phyloP scores from a whole-genome alignment of 92 coral and sea anemone species.

The Parazoanthus swiftii region DNA sequence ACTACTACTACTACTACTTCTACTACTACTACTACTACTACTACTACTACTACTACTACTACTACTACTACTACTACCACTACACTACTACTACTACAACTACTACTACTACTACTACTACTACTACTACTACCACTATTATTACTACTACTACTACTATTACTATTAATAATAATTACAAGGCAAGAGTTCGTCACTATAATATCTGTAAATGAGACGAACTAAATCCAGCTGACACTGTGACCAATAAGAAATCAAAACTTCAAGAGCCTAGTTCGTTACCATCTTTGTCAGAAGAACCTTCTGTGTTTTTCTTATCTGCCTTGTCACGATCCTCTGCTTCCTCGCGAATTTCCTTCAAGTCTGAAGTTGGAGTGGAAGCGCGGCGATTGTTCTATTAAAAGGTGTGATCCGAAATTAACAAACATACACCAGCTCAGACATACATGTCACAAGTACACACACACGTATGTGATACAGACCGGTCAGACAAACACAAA shows the following conservation, averaged over 20 bases:
- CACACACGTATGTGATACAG: no score
- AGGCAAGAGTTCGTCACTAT: background rate
- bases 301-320: background rate
- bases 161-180: no score
- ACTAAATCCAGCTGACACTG: background rate
- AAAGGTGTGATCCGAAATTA: background rate
- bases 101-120: no score
- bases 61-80: no score
- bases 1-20: no score
- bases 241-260: background rate
- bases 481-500: no score
- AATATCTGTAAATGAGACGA: background rate
- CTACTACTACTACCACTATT: no score
- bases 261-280: background rate
- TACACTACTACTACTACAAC: no score
- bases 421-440: background rate
- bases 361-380: conserved; percentile 80
- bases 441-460: no score
- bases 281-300: conserved; percentile 34
- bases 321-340: conserved; percentile 66
- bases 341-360: conserved; percentile 77
- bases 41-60: no score
- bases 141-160: no score
- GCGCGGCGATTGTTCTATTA: conserved; percentile 61
- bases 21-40: no score